Conservation (phyloP, 2,113 vertebrate genomes). For the Thinocorus orbignyianus region DNA sequence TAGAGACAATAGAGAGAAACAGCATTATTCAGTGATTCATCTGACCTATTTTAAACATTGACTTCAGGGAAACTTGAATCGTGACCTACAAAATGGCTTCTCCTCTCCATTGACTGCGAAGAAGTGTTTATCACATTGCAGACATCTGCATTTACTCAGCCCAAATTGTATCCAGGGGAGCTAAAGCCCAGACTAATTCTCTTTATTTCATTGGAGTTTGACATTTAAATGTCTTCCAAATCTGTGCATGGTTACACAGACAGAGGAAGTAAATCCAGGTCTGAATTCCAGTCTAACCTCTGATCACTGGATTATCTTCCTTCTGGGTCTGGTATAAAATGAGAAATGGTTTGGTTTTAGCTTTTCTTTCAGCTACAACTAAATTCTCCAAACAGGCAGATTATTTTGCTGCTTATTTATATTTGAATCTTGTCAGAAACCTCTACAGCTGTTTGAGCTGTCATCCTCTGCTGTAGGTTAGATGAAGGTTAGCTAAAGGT, state of each 20-base stretch:
- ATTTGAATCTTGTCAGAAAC: background rate
- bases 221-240: constrained; percentile 35
- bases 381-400: background rate
- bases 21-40: constrained; percentile 38
- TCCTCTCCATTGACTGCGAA: constrained; percentile 7
- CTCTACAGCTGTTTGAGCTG: background rate
- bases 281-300: constrained; percentile 17
- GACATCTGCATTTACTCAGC: constrained; percentile 46
- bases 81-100: background rate
- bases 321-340: background rate
- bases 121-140: background rate
- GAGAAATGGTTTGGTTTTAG: background rate
- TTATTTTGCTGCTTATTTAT: background rate
- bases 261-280: constrained; percentile 1
- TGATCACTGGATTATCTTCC: background rate
- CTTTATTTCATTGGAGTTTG: background rate
- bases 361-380: background rate
- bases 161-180: constrained; percentile 38
- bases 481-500: background rate
- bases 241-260: background rate
- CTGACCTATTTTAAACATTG: constrained; percentile 47
- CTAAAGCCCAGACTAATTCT: background rate
- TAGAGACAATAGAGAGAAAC: constrained; percentile 32
- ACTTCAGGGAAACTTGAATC: background rate
- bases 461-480: background rate